phyloP scores from a whole-genome alignment of 1,140 invertebrate genomes.

The Brachionus manjavacas region DNA sequence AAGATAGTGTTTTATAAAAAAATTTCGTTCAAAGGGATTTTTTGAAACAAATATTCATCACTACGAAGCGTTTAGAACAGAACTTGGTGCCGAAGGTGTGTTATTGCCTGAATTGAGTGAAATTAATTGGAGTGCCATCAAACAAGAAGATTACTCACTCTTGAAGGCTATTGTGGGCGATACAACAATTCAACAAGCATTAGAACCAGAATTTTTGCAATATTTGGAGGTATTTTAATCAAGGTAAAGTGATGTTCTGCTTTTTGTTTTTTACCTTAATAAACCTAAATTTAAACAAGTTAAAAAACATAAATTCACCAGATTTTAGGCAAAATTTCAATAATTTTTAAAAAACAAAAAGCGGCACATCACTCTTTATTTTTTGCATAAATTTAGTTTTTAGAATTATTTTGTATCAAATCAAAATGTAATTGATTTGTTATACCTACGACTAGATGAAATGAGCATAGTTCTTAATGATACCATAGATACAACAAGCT shows the following conservation, averaged over 20 bases:
- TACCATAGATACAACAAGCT: not conserved
- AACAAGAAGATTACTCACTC: not conserved
- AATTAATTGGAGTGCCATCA: not conserved
- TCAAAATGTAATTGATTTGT: not conserved
- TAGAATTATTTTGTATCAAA: not conserved
- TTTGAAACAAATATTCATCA: not conserved
- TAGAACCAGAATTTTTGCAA: not conserved
- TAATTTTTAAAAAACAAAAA: no score
- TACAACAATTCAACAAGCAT: conserved; percentile 20
- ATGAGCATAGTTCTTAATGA: not conserved
- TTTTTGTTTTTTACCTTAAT: no score
- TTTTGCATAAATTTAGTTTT: not conserved
- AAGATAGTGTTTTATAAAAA: no score
- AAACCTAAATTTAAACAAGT: no score
- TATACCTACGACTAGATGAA: not conserved
- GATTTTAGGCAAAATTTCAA: no score
- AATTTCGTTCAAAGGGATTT: not conserved
- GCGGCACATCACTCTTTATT: no score
- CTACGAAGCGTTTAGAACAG: not conserved
- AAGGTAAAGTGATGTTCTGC: no score
- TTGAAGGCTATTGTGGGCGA: not conserved
- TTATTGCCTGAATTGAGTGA: not conserved
- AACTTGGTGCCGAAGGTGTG: not conserved
- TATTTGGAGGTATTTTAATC: conserved; percentile 20
- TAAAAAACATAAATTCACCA: no score